Evolutionary conservation across 2,888 invertebrate species (phyloP), one percentile per base, ranked within the genome.

Genomic region (Drosophila cracens): DNA sequence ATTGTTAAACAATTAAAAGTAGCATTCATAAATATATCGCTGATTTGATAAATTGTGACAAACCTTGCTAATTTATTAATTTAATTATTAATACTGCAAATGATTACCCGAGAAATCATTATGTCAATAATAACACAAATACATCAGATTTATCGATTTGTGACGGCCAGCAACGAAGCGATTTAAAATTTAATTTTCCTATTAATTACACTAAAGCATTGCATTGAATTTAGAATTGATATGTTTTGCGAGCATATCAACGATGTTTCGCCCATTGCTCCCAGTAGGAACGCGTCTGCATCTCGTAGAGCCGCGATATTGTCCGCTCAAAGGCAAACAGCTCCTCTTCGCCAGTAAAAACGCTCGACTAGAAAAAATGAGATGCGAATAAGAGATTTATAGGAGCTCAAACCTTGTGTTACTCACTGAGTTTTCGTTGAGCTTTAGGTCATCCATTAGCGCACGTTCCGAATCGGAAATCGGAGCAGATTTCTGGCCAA

Each of bases 331-430:
- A 98, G 1, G 99, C 99, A 93, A 99, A 99, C 88, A 98, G 94
- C 94, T 99, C 99, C 93, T 99, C 99, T 92, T 98, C 98, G 0
- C 99, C 99, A 1, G 98, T 99, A 90, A 99, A 99, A 82, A 99
- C 96, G 89, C 97, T 98, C 5, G 98, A 97, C 77, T 95, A 95
- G 27, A 97, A 95, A 0, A 1, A 13, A 16, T 8, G 0, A 13
- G 11, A 34, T 53, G 2, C 0, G 0, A 3, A 25, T 25, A 13
- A 25, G 6, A 18, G 27, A 49, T 36, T 33, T 10, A 16, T 16
- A 7, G 7, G 7, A 29, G 16, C 1, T 25, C 2, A 1, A 40
- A 10, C 5, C 1, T 4, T 16, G 21, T 13, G 4, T 4, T 13
- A 93, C 95, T 94, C 93, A 96, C 96, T 58, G 96, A 96, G 82